Base-by-base conservation (phyloP, 2,888 invertebrate species). In the Dryococelus australis region DNA sequence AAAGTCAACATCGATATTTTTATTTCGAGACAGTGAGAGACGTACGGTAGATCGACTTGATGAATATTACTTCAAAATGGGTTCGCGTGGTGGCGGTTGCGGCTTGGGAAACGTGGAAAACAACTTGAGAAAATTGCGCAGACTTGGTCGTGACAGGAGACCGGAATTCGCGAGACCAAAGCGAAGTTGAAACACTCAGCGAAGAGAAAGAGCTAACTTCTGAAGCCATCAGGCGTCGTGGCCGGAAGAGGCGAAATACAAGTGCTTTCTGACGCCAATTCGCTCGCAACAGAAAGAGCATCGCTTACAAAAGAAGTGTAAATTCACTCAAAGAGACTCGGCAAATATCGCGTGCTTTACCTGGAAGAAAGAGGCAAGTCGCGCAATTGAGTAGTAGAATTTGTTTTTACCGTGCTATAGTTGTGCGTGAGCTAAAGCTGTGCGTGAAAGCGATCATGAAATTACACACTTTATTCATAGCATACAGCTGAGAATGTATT, bases 181-280 rank as follows among this genome's bases (percentile, higher is more conserved):
- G 65, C 65, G 16, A 65, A 20, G 20, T 65, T n/a, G 0, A 8
- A 65, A 8, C 16, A n/a, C 24, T 65, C 65, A 24, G n/a, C 24
- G 24, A 65, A n/a, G 65, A 65, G 65, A 65, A 24, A 20, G 65
- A 65, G 65, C 65, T 16, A 65, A 65, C 65, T 65, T 65, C 65
- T 65, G 3, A 8, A 65, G 65, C n/a, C 65, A 10, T 65, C 65
- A 65, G n/a, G 24, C 65, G n/a, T 9, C n/a, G 65, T 24, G n/a
- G 65, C 65, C 0, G 8, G 65, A 65, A 65, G 65, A 65, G n/a
- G 65, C 20, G 51, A 65, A 24, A 65, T 65, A 65, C 65, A 65
- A 65, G 65, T 65, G 65, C 65, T 65, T 65, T 65, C 65, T n/a
- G 65, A 65, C 6, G 65, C 65, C 65, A 65, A 65, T 65, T n/a